phyloP scores from a whole-genome alignment of 2,888 invertebrate species.

The Nemotelus pantherinus region DNA sequence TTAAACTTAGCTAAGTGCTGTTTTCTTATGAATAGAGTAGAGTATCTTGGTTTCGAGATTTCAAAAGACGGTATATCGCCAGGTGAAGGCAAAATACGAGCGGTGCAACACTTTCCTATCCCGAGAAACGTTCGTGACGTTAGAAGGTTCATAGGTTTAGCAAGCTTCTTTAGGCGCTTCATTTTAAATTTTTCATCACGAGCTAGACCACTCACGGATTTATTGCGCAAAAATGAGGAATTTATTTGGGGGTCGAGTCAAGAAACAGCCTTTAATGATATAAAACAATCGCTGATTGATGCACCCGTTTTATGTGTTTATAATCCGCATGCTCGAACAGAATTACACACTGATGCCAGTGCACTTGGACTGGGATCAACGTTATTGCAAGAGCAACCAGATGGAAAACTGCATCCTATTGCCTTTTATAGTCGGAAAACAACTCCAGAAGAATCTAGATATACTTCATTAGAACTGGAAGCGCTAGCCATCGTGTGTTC shows the following conservation, averaged over 20 bases:
- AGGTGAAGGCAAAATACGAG: constrained; percentile 52
- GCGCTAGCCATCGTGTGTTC: constrained; percentile 43
- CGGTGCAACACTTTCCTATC: constrained; percentile 55
- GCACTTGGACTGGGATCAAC: constrained; percentile 52
- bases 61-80: constrained; percentile 51
- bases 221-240: constrained; percentile 43
- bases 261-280: constrained; percentile 50
- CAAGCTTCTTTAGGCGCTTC: constrained; percentile 59
- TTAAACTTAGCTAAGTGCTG: constrained; percentile 52
- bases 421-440: constrained; percentile 19
- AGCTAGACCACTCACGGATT: constrained; percentile 57
- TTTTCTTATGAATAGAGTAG: constrained; percentile 43
- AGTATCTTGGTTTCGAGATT: constrained; percentile 54
- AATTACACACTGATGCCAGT: constrained; percentile 52
- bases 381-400: constrained; percentile 48
- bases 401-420: constrained; percentile 25
- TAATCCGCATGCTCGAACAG: constrained; percentile 49
- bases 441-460: background rate
- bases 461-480: constrained; percentile 44
- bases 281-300: constrained; percentile 27
- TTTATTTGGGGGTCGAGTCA: constrained; percentile 53
- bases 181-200: constrained; percentile 55
- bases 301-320: constrained; percentile 50
- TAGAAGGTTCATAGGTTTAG: constrained; percentile 57
- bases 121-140: constrained; percentile 52